phyloP scores from a whole-genome alignment of 2,113 vertebrate species.

The Cryptotis parvus region DNA sequence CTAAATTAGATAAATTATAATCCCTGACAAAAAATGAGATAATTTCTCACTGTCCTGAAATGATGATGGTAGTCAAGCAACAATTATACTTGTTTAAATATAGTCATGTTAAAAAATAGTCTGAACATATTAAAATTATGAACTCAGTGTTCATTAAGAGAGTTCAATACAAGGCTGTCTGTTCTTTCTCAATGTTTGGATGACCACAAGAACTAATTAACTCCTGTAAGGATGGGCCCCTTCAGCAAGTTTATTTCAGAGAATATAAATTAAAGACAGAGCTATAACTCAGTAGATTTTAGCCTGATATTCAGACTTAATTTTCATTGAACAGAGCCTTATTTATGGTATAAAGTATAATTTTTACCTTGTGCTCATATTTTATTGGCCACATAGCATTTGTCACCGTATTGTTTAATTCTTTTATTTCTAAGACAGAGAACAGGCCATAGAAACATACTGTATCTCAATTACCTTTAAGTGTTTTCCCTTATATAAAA shows the following conservation, averaged over 20 bases:
- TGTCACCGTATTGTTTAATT: conserved; percentile 13
- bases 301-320: conserved; percentile 27
- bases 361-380: conserved; percentile 48
- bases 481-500: no score
- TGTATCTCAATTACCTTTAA: not conserved
- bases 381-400: conserved; percentile 61
- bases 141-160: conserved; percentile 36
- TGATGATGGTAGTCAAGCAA: not conserved
- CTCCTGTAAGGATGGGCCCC: not conserved
- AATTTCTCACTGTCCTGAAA: not conserved
- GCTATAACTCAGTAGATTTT: conserved; percentile 55
- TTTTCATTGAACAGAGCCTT: conserved; percentile 29
- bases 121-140: not conserved
- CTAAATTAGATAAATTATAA: not conserved
- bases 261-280: conserved; percentile 8
- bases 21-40: not conserved
- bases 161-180: not conserved
- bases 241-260: not conserved
- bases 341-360: conserved; percentile 43
- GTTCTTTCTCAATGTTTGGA: not conserved
- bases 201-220: conserved; percentile 47
- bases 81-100: not conserved
- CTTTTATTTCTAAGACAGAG: not conserved
- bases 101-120: not conserved
- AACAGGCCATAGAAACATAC: not conserved